Conservation (phyloP, 2,888 invertebrate genomes). For the Stenodera caucasica region DNA sequence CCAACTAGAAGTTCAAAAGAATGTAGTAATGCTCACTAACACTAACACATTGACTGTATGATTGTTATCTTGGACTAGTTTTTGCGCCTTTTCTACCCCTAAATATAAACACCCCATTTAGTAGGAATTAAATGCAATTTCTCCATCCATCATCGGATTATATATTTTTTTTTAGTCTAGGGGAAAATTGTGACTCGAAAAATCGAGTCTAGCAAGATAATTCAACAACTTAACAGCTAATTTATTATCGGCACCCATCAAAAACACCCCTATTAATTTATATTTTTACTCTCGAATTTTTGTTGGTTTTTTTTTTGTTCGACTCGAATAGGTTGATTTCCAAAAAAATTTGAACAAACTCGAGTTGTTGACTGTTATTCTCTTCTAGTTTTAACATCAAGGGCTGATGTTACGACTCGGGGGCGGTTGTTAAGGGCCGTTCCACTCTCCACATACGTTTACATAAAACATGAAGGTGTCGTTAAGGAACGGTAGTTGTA, state of each 20-base stretch:
- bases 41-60: too few species aligned
- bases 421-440: constrained; percentile 37
- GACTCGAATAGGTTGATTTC: too few species aligned
- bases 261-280: background rate
- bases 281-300: too few species aligned
- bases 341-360: background rate
- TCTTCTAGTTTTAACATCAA: background rate
- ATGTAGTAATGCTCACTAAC: too few species aligned
- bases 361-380: background rate
- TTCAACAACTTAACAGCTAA: too few species aligned
- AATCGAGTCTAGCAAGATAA: too few species aligned
- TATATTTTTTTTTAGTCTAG: too few species aligned
- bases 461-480: constrained; percentile 2
- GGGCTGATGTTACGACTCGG: constrained; percentile 22
- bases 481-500: background rate
- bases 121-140: background rate
- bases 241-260: background rate
- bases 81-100: too few species aligned
- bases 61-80: background rate
- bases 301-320: too few species aligned
- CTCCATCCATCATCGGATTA: background rate
- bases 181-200: too few species aligned
- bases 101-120: too few species aligned
- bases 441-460: constrained; percentile 17
- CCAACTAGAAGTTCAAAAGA: background rate